phyloP scores from a whole-genome alignment of 2,113 vertebrate species.

The Notarius lentiginosus region DNA sequence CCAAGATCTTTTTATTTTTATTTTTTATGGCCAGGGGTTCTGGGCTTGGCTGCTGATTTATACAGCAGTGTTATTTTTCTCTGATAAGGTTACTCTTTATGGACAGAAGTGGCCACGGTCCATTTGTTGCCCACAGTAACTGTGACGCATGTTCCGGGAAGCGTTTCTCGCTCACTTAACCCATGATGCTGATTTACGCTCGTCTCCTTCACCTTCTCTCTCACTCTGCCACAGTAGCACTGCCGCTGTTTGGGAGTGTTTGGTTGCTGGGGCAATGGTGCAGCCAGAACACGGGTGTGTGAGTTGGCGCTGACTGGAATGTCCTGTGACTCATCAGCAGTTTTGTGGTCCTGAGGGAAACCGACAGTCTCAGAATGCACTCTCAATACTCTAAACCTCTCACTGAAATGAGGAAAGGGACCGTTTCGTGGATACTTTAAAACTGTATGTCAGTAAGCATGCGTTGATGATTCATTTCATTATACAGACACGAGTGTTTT shows the following conservation, averaged over 20 bases:
- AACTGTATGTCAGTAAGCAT: background rate
- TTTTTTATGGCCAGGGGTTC: background rate
- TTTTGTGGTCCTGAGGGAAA: slow-evolving; percentile 30
- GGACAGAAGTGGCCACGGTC: background rate
- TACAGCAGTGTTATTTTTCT: background rate
- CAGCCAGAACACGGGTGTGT: slow-evolving; percentile 51
- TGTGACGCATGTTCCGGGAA: slow-evolving; percentile 14
- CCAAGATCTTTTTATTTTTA: background rate
- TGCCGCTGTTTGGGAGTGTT: slow-evolving; percentile 66
- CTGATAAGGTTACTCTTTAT: slow-evolving; percentile 18
- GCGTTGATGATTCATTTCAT: too few relatives aligned
- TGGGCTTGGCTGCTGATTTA: background rate
- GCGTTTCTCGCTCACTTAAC: background rate
- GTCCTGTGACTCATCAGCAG: slow-evolving; percentile 67
- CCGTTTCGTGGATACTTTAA: background rate
- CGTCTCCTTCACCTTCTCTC: slow-evolving; percentile 39
- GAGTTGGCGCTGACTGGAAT: slow-evolving; percentile 46
- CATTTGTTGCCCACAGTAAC: slow-evolving; percentile 31
- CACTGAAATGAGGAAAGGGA: background rate
- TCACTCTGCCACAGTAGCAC: background rate
- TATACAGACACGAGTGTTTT: too few relatives aligned
- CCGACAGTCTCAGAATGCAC: slow-evolving; percentile 19
- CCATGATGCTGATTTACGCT: slow-evolving; percentile 10
- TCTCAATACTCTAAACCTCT: slow-evolving; percentile 3
- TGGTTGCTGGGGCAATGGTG: slow-evolving; percentile 63